Evolutionary conservation across 1,140 invertebrate species (phyloP).

Genomic region (Chymomyza costata): DNA sequence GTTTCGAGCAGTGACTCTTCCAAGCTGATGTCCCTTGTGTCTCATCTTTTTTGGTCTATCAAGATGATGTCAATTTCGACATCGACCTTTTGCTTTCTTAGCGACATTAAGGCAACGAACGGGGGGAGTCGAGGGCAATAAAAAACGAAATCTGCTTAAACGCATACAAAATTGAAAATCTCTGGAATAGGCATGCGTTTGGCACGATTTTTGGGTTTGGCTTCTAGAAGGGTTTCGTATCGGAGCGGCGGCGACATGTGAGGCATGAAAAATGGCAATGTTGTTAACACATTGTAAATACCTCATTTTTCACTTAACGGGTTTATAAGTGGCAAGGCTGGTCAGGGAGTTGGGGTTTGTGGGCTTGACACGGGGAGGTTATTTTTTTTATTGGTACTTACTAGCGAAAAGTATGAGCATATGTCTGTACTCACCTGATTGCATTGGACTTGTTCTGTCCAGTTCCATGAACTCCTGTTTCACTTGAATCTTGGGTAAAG

Average conservation of each 20-base stretch:
- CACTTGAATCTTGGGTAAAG: conserved; percentile 60
- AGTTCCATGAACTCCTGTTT: conserved; percentile 67
- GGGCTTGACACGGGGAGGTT: conserved; percentile 4
- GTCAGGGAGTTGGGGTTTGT: conserved; percentile 3
- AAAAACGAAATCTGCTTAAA: conserved; percentile 73
- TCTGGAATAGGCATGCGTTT: conserved; percentile 70
- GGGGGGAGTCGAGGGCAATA: conserved; percentile 41
- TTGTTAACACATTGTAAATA: conserved; percentile 75
- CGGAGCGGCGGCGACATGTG: neutral
- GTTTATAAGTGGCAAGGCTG: conserved; percentile 50
- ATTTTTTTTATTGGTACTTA: neutral
- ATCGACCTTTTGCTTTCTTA: conserved; percentile 8
- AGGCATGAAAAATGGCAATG: conserved; percentile 63
- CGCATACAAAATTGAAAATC: conserved; percentile 74
- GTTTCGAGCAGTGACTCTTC: too few relatives aligned
- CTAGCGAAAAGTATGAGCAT: conserved; percentile 9
- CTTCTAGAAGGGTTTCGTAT: conserved; percentile 36
- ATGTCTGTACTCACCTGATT: conserved; percentile 16
- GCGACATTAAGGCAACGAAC: conserved; percentile 3
- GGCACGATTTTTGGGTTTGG: conserved; percentile 40
- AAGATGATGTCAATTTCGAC: conserved; percentile 57
- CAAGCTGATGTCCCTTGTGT: conserved; percentile 52
- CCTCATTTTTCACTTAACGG: conserved; percentile 74
- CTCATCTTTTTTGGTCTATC: conserved; percentile 60
- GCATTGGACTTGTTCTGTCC: conserved; percentile 14